Base-by-base conservation (phyloP, 2,888 invertebrate genomes). In the Acleris sparsana region DNA sequence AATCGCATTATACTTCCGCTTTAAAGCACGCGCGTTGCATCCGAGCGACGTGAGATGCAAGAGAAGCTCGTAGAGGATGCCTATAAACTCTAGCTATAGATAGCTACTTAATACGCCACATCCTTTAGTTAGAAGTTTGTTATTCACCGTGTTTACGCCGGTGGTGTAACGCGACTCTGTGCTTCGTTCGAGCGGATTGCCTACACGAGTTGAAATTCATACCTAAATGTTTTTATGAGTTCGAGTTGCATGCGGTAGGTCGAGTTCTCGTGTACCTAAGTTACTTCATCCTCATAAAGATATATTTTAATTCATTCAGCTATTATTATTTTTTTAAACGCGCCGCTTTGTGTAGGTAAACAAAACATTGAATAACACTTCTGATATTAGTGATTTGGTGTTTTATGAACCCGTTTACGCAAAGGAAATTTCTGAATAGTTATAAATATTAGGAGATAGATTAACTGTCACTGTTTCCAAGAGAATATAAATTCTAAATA, bases 1-100 rank as follows among this genome's bases (percentile, higher is more conserved):
- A 92, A 89, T 91, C 87, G 87, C 92, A 92, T 89, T 89, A 87
- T 86, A 89, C 89, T 92, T 92, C 92, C 92, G 92, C 83, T 84
- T 86, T 80, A 79, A 83, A 86, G 83, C 86, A 89, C 89, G 88
- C 88, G 86, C 86, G 83, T 73, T 89, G 88, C 89, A 89, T 85
- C 85, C 82, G 78, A 86, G 86, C 80, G 85, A 83, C 82, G 86
- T 84, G 86, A 86, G 80, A 73, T 65, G 60, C 65, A 61, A 65
- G 51, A 65, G 51, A 51, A 51, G 60, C 61, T 65, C 39, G 44
- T 18, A 43, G 17, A 46, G 39, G 39, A 39, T 39, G 39, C 13
- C 39, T 13, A 39, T 39, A 39, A 39, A 13, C 39, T 39, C 39
- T 39, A 39, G 39, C 39, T 52, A 57, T 61, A 29, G 62, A 13